Evolutionary conservation across 2,797 vertebrate species (phyloP).

Genomic region (Holocentrus rufus): DNA sequence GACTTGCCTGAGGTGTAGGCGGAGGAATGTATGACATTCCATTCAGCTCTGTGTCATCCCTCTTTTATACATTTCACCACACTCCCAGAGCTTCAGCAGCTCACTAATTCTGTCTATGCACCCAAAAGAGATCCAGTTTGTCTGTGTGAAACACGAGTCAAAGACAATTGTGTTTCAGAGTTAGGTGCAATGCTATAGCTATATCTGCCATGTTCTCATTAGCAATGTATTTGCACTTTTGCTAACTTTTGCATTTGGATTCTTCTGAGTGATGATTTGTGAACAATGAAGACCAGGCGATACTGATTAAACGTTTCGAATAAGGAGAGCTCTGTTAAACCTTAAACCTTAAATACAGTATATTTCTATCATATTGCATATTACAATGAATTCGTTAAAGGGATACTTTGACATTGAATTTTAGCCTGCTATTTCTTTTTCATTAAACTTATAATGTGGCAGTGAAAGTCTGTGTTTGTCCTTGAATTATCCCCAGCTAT

Average conservation of each 20-base stretch:
- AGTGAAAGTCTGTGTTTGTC: no score
- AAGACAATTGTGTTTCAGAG: background rate
- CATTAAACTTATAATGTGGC: no score
- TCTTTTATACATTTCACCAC: background rate
- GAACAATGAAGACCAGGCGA: constrained; percentile 50
- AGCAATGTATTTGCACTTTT: background rate
- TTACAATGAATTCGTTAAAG: no score
- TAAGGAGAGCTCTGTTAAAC: constrained; percentile 80
- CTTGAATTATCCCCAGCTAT: no score
- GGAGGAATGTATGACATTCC: constrained; percentile 7
- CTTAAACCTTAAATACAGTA: no score
- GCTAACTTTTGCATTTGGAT: no score
- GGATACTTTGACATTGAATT: no score
- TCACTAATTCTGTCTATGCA: background rate
- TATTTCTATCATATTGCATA: no score
- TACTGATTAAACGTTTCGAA: constrained; percentile 64
- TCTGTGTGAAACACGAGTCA: background rate
- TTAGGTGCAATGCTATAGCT: background rate
- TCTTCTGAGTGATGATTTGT: constrained; percentile 73
- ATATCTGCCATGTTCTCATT: background rate
- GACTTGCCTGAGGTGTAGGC: background rate
- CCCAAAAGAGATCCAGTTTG: no score
- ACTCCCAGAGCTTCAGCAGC: background rate
- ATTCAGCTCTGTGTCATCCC: background rate
- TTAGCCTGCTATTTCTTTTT: no score